Evolutionary conservation across 2,113 vertebrate genomes (phyloP), one percentile per base, ranked within the genome.

Genomic region (Cyprinus carpio): DNA sequence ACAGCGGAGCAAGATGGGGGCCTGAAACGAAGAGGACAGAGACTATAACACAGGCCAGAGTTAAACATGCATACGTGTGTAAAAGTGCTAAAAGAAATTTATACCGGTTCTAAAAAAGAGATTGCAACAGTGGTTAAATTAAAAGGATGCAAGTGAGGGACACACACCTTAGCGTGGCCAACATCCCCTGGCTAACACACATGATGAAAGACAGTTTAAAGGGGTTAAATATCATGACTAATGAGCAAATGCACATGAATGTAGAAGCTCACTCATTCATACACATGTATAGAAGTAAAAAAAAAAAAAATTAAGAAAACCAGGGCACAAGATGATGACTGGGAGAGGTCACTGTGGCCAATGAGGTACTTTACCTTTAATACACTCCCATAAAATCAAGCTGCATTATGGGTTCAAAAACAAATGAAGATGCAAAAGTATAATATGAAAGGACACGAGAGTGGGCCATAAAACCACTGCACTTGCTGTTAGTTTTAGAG

Each of bases 91-190:
- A 40, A 72, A 40, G 11, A 43, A 13, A 72, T 12, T 1, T 23
- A 13, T 43, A 43, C 4, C 2, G 0, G n/a, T 43, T 15, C 6
- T 29, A 20, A 54, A n/a, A 8, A 20, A 2, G 49, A 80, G 13
- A 31, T 65, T 65, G 25, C 72, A 85, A 23, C 11, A 29, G 20
- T 46, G 31, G 60, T 76, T 85, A 29, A 58, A 79, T 31, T 13
- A 71, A 86, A 25, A 60, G 67, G 6, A 77, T 58, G 86, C 64
- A 79, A 76, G 86, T 76, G 79, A 86, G 82, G 75, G 64, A 91
- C 91, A 95, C 93, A 93, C 94, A 95, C 94, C 94, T 95, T 94
- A 95, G 90, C 94, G 94, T 89, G 94, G 94, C 94, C 94, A 95
- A 92, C 94, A 95, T 93, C 93, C 94, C 94, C 93, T 93, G 92